phyloP scores from a whole-genome alignment of 2,888 invertebrate species.

The Chorisops tibialis region DNA sequence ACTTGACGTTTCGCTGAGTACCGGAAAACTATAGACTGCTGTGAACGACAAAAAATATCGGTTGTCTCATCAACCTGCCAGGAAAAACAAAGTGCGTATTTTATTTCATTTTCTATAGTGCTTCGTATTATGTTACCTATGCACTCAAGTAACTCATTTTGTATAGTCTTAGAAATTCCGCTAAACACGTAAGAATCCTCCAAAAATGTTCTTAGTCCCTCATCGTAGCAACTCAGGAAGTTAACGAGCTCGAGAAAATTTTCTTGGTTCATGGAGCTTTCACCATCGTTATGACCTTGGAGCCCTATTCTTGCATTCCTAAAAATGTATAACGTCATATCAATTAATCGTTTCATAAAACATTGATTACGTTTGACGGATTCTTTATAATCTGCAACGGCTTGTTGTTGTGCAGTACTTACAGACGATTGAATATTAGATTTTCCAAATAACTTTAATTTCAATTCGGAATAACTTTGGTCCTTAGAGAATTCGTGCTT shows the following conservation, averaged over 20 bases:
- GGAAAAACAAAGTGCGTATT: neutral
- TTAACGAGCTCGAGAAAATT: neutral
- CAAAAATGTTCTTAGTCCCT: neutral
- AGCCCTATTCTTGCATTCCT: neutral
- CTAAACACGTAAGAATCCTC: neutral
- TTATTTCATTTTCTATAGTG: neutral
- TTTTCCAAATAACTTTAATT: neutral
- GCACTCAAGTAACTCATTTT: neutral
- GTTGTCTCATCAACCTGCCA: constrained; percentile 3
- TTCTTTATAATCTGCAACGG: neutral
- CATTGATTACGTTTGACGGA: neutral
- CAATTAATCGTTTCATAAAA: neutral
- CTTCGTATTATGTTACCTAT: neutral
- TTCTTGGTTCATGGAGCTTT: neutral
- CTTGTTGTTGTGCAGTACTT: neutral
- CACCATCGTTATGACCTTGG: neutral
- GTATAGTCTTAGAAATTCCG: neutral
- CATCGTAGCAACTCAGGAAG: neutral
- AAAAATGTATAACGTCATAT: neutral
- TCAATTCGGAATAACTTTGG: no score
- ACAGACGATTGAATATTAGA: neutral
- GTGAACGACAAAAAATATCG: neutral
- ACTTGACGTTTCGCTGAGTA: no score
- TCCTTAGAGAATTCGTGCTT: no score
- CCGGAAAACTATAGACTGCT: neutral